Evolutionary conservation across 2,797 vertebrate genomes (phyloP).

Genomic region (Ficedula albicollis): DNA sequence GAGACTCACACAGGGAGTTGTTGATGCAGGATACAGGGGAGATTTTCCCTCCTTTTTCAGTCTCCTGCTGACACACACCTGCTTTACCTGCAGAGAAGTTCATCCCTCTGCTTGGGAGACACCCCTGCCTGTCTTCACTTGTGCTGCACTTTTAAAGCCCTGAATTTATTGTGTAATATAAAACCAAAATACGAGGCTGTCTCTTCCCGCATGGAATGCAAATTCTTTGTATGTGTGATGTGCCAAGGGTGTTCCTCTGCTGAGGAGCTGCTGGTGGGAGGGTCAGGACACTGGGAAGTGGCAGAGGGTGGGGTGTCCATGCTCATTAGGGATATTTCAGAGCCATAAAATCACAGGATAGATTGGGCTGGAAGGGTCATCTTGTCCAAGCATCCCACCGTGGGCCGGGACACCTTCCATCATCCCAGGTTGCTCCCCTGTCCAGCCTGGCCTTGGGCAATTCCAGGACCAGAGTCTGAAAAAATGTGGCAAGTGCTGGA

Average conservation of each 20-base stretch:
- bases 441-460: background rate
- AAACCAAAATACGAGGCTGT: background rate
- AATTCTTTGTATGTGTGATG: background rate
- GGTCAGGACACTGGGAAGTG: background rate
- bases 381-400: background rate
- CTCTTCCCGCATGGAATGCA: background rate
- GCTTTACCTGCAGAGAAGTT: background rate
- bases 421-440: rapidly evolving
- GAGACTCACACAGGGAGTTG: background rate
- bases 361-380: background rate
- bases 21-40: background rate
- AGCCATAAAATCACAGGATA: background rate
- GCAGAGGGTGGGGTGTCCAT: background rate
- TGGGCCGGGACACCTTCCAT: background rate
- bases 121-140: background rate
- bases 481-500: rapidly evolving
- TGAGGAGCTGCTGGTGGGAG: background rate
- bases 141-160: background rate
- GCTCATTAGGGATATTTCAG: background rate
- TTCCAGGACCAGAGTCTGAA: background rate
- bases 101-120: background rate
- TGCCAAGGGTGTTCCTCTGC: background rate
- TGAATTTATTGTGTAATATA: background rate
- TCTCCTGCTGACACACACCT: background rate
- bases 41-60: background rate